A percentile compares a stretch with the other conserved stretches of the same genome.
These are phyloP conservation scores for Colletes gigas DNA, from an alignment of 1,140 invertebrate genomes.

Conservation along the genomic window DNA sequence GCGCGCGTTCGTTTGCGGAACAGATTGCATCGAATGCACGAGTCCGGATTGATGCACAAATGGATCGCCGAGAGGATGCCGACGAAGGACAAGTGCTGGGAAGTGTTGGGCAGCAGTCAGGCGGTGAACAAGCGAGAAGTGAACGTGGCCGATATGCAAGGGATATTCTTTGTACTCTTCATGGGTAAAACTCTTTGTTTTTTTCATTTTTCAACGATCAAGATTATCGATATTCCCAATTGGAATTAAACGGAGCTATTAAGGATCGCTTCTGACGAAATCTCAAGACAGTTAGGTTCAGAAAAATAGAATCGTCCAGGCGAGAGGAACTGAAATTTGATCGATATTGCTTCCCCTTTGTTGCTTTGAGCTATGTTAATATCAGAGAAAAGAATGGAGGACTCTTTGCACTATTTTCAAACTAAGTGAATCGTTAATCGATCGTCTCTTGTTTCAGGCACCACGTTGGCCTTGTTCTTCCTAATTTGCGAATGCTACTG, in stretches of 20 bases:
- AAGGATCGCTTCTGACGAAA: too few species aligned
- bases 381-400: too few species aligned
- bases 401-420: neutral
- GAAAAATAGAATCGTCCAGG: too few species aligned
- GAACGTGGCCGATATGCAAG: constrained; percentile 94
- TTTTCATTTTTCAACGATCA: too few species aligned
- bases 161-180: constrained; percentile 91
- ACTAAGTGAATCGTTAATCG: neutral
- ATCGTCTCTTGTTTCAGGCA: constrained; percentile 77
- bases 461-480: constrained; percentile 80
- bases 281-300: too few species aligned
- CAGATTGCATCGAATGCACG: constrained; percentile 89
- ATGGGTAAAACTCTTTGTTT: constrained; percentile 83
- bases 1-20: neutral
- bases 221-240: too few species aligned
- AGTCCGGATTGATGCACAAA: constrained; percentile 91
- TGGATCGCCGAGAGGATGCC: constrained; percentile 91
- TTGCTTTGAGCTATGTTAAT: too few species aligned
- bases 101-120: constrained; percentile 81
- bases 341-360: too few species aligned
- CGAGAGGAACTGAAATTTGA: too few species aligned
- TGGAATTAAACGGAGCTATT: too few species aligned
- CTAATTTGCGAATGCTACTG: constrained; percentile 83
- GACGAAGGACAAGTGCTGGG: constrained; percentile 90
- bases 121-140: constrained; percentile 92